Evolutionary conservation across 2,888 invertebrate species (phyloP).

Genomic region (Leptarthrus brevirostris): DNA sequence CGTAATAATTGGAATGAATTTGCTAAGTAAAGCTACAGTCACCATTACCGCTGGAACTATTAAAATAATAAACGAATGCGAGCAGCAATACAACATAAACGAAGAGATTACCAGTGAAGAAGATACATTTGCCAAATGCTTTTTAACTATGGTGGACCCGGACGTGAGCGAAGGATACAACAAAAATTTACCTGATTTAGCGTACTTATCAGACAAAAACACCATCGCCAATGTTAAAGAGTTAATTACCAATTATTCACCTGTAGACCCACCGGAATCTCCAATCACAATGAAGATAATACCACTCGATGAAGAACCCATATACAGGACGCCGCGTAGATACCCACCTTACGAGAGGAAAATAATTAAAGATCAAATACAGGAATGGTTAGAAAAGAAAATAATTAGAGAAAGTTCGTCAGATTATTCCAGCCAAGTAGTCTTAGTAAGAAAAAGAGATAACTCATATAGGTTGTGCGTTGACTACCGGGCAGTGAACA

Average conservation of each 20-base stretch:
- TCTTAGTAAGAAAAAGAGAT: no score
- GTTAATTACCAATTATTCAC: not conserved
- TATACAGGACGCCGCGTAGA: not conserved
- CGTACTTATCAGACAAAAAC: not conserved
- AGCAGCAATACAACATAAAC: no score
- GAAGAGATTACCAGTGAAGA: no score
- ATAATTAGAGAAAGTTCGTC: not conserved
- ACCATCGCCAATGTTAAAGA: not conserved
- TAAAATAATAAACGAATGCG: not conserved
- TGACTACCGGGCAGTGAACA: no score
- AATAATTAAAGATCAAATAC: no score
- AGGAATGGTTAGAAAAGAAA: not conserved
- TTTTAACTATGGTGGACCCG: not conserved
- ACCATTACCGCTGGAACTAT: not conserved
- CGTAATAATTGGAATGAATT: not conserved
- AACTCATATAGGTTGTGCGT: no score
- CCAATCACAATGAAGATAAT: slow-evolving; percentile 1
- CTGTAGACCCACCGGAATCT: not conserved
- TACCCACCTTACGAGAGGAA: not conserved
- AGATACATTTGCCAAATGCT: not conserved
- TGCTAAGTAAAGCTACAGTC: not conserved
- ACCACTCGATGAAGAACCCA: not conserved
- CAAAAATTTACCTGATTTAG: not conserved
- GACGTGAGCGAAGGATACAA: not conserved
- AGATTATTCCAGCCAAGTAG: no score